A percentile compares a stretch with the other conserved stretches of the same genome.
phyloP scores from a whole-genome alignment of 2,797 vertebrate species.

The Poliocrania exsul region DNA sequence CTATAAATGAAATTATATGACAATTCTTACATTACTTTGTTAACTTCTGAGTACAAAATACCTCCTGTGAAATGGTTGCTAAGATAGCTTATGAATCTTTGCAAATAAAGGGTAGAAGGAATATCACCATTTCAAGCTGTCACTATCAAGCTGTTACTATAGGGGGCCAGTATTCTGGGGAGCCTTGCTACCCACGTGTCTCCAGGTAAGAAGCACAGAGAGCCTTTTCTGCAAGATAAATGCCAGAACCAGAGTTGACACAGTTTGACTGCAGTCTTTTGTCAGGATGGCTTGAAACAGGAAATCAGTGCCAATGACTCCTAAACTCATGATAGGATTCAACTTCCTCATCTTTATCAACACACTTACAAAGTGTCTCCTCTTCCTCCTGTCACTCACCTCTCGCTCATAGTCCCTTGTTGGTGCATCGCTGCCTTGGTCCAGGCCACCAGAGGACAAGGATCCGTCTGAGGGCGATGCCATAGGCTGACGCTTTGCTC shows the following conservation, averaged over 20 bases:
- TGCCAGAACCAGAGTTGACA: neutral
- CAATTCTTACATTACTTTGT: neutral
- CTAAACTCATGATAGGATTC: neutral
- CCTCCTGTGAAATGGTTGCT: neutral
- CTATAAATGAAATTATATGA: neutral
- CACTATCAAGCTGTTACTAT: neutral
- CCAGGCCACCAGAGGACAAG: slow-evolving; percentile 93
- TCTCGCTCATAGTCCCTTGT: slow-evolving; percentile 94
- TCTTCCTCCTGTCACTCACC: slow-evolving; percentile 74
- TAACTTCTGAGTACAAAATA: neutral
- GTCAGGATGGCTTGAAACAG: neutral
- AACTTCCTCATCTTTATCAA: neutral
- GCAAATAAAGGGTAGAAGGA: neutral
- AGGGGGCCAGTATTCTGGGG: too few species aligned
- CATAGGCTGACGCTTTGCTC: slow-evolving; percentile 90
- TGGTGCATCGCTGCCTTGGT: slow-evolving; percentile 87
- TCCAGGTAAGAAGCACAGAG: neutral
- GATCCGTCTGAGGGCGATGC: slow-evolving; percentile 97
- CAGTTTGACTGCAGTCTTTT: neutral
- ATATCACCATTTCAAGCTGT: neutral
- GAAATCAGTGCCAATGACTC: fast-evolving
- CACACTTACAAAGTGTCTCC: neutral
- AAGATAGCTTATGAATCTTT: neutral
- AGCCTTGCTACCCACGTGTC: fast-evolving
- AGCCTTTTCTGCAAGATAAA: neutral